These are phyloP conservation scores for Schizopygopsis malacanthus DNA, from an alignment of 2,797 vertebrate genomes.

Conservation along the genomic window DNA sequence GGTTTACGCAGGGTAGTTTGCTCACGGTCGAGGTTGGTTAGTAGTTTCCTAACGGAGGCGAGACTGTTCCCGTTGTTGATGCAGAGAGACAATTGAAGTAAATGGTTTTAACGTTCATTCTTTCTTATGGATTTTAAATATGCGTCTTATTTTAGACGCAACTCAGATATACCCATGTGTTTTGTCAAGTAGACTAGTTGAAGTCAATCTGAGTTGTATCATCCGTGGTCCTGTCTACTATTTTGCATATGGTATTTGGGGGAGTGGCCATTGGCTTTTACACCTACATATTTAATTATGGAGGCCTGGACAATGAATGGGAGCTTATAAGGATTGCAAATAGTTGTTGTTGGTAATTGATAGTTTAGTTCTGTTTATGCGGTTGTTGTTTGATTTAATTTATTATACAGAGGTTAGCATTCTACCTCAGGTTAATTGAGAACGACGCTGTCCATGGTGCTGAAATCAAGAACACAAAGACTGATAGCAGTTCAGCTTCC, in stretches of 20 bases:
- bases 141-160: not conserved
- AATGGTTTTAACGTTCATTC: not conserved
- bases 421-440: not conserved
- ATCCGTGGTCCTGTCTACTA: not conserved
- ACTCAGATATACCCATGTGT: not conserved
- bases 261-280: constrained; percentile 12
- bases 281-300: constrained; percentile 2
- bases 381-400: not conserved
- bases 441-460: constrained; percentile 23
- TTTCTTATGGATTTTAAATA: not conserved
- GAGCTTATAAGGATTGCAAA: not conserved
- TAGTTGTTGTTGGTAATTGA: not conserved
- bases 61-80: not conserved
- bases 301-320: not conserved
- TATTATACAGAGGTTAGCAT: not conserved
- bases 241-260: constrained; percentile 29
- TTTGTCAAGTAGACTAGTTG: not conserved
- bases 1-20: constrained; percentile 27
- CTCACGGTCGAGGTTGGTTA: not conserved
- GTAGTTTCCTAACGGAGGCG: not conserved
- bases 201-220: not conserved
- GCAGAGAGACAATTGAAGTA: not conserved
- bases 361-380: not conserved
- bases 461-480: constrained; percentile 7
- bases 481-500: constrained; percentile 7